These are phyloP conservation scores for Nannospalax galili DNA, from an alignment of 2,113 vertebrate genomes.

Conservation along the genomic window DNA sequence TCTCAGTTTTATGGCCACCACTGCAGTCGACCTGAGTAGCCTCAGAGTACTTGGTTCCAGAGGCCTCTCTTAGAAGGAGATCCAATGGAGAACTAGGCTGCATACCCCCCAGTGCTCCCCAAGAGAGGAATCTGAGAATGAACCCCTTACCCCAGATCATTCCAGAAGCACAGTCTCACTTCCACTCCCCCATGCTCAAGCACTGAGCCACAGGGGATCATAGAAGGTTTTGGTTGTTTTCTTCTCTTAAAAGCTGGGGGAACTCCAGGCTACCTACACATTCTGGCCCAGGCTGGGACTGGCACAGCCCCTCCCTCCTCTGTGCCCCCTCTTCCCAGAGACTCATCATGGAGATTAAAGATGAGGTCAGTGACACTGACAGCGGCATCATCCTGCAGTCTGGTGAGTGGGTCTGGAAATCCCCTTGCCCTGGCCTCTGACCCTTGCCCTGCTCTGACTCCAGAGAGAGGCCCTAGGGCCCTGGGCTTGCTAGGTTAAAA, in stretches of 20 bases:
- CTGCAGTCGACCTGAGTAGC: not conserved
- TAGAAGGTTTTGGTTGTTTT: not conserved
- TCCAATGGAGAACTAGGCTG: not conserved
- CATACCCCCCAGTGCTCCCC: not conserved
- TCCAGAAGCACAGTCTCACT: rapidly evolving
- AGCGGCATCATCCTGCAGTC: conserved; percentile 94
- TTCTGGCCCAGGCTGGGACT: conserved; percentile 37
- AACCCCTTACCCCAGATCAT: not conserved
- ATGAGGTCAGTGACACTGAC: conserved; percentile 93
- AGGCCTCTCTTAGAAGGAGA: not conserved
- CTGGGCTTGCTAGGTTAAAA: not conserved
- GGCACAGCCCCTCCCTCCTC: not conserved
- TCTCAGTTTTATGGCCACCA: not conserved
- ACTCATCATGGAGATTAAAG: conserved; percentile 88
- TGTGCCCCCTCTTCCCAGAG: conserved; percentile 23
- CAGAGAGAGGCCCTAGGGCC: not conserved
- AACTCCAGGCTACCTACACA: not conserved
- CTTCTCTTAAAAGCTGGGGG: conserved; percentile 70
- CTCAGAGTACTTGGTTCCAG: not conserved
- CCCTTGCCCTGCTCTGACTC: not conserved
- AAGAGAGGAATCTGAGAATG: not conserved
- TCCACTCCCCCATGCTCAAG: rapidly evolving
- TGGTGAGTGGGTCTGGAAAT: conserved; percentile 84
- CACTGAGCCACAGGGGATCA: not conserved
- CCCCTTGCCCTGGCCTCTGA: not conserved